Conservation (phyloP, 2,888 invertebrate species). For the Megamerina dolium region DNA sequence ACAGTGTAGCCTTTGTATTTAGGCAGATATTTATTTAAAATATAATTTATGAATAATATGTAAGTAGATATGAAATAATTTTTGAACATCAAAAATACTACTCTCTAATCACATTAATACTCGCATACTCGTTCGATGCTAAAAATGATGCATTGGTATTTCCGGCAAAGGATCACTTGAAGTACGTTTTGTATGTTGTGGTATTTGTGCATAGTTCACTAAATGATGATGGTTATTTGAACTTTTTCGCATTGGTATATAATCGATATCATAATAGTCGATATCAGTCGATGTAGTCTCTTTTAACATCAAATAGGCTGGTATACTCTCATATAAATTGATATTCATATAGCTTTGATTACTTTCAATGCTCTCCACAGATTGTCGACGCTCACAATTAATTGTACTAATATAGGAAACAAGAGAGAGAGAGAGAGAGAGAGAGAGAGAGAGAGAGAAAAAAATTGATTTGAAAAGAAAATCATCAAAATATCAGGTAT, state of each 20-base stretch:
- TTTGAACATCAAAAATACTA: no score
- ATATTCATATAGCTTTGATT: constrained; percentile 36
- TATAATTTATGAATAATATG: no score
- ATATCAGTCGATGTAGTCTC: constrained; percentile 3
- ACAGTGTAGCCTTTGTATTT: no score
- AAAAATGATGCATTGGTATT: constrained; percentile 23
- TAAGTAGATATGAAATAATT: no score
- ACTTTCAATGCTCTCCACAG: constrained; percentile 30
- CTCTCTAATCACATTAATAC: no score
- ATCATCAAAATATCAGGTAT: no score
- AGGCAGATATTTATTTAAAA: no score
- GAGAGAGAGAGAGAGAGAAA: not conserved
- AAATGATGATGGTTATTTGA: not conserved
- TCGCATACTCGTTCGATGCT: no score
- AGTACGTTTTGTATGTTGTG: constrained; percentile 13
- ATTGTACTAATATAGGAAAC: constrained; percentile 1
- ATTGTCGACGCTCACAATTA: constrained; percentile 19
- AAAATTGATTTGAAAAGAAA: no score
- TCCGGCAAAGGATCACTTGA: constrained; percentile 40
- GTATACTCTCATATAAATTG: constrained; percentile 38
- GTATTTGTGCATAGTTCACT: constrained; percentile 31
- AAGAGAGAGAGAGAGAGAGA: not conserved
- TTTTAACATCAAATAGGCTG: constrained; percentile 27
- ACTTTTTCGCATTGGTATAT: constrained; percentile 9
- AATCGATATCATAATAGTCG: constrained; percentile 3